Evolutionary conservation across 2,113 vertebrate species (phyloP).

Genomic region (Podocnemis expansa): DNA sequence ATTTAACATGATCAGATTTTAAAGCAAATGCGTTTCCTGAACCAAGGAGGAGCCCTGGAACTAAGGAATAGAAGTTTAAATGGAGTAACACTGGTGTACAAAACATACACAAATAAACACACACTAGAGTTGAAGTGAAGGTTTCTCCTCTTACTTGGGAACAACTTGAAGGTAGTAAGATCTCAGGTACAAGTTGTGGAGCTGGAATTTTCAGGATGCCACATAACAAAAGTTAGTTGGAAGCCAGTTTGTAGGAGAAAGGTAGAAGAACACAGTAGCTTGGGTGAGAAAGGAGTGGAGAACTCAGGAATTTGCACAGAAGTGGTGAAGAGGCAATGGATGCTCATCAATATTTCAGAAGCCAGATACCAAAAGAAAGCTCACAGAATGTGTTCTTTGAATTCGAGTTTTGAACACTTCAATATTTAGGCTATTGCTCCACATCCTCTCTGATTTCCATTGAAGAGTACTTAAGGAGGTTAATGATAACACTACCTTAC

Average conservation of each 20-base stretch:
- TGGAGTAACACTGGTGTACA: not conserved
- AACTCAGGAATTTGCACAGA: not conserved
- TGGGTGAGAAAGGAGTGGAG: not conserved
- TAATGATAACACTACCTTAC: not conserved
- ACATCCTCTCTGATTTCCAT: not conserved
- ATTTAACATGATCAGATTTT: not conserved
- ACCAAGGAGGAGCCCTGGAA: not conserved
- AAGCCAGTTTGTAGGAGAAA: not conserved
- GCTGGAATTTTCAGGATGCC: not conserved
- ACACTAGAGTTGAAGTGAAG: not conserved
- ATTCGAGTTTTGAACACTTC: not conserved
- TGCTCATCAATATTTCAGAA: slow-evolving; percentile 1
- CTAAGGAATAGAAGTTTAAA: not conserved
- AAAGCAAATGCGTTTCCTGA: not conserved
- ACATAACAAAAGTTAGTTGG: not conserved
- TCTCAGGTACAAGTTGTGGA: not conserved
- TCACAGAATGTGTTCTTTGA: not conserved
- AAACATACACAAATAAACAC: not conserved
- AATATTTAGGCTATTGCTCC: not conserved
- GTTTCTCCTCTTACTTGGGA: not conserved
- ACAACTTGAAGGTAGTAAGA: not conserved
- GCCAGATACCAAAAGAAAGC: not conserved
- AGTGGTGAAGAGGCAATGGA: not conserved
- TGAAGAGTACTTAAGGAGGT: not conserved
- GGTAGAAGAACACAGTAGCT: not conserved